phyloP scores from a whole-genome alignment of 2,113 vertebrate species.

The Zapornia atra region DNA sequence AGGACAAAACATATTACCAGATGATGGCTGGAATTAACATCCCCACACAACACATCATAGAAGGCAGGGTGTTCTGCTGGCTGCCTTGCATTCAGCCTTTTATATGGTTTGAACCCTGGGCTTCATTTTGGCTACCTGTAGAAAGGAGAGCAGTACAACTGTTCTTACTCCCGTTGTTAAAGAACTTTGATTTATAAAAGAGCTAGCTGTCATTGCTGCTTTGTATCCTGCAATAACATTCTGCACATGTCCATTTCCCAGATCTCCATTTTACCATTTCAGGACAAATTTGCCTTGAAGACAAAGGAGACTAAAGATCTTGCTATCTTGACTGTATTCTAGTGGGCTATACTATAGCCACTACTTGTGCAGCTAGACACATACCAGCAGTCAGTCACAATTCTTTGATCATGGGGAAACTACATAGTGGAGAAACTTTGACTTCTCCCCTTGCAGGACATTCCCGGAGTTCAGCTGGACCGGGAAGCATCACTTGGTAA shows the following conservation, averaged over 20 bases:
- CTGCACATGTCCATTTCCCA: not conserved
- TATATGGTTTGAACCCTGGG: not conserved
- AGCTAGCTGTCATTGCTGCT: not conserved
- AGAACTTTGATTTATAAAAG: not conserved
- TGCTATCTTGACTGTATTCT: not conserved
- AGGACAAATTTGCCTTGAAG: not conserved
- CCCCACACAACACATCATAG: not conserved
- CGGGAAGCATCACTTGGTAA: not conserved
- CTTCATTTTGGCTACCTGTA: not conserved
- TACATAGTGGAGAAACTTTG: not conserved
- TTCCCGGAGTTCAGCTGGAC: not conserved
- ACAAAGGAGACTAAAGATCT: not conserved
- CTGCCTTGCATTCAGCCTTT: not conserved
- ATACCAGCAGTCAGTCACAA: not conserved
- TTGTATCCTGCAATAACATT: not conserved
- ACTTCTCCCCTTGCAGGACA: not conserved
- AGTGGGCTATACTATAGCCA: not conserved
- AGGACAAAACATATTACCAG: not conserved
- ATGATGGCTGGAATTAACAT: not conserved
- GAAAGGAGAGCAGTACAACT: not conserved
- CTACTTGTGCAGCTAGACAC: not conserved
- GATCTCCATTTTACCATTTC: not conserved
- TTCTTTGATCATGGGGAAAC: not conserved
- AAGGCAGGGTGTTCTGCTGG: accelerated
- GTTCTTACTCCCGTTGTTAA: not conserved